phyloP scores from a whole-genome alignment of 2,888 invertebrate species.

The Osmoderma eremita region DNA sequence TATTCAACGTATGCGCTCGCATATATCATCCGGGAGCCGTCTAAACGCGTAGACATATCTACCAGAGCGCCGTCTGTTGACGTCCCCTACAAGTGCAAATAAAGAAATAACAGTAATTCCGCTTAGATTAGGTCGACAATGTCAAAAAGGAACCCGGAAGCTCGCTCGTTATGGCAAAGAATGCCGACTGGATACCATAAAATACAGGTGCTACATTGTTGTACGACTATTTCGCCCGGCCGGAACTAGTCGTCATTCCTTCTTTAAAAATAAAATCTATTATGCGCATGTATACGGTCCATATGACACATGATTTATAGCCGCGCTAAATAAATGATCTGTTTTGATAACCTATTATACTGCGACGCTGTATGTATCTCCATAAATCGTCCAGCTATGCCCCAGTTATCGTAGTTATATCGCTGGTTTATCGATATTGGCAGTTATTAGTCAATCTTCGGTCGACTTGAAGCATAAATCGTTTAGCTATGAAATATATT shows the following conservation, averaged over 20 bases:
- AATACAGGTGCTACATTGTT: conserved; percentile 20
- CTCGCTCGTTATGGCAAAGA: background rate
- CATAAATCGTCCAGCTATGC: conserved; percentile 2
- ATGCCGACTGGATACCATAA: conserved; percentile 9
- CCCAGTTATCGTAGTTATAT: background rate
- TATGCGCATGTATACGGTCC: conserved; percentile 26
- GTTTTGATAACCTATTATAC: conserved; percentile 27
- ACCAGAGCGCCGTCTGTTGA: too few species aligned
- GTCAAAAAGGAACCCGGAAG: background rate
- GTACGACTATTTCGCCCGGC: background rate
- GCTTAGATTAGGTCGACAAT: background rate
- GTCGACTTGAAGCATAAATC: background rate
- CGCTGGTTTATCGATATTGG: conserved; percentile 4
- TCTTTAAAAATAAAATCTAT: conserved; percentile 28
- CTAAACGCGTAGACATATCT: too few species aligned
- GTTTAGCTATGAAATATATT: too few species aligned
- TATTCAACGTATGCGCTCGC: too few species aligned
- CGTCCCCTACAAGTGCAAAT: too few species aligned
- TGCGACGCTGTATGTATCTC: background rate
- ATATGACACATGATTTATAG: conserved; percentile 36
- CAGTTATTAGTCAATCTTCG: conserved; percentile 5
- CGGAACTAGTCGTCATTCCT: conserved; percentile 10
- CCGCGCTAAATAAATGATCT: conserved; percentile 29
- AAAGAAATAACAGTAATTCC: background rate
- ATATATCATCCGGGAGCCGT: too few species aligned